Evolutionary conservation across 2,888 invertebrate species (phyloP), one percentile per base, ranked within the genome.

Genomic region (Lucinisca nassula): DNA sequence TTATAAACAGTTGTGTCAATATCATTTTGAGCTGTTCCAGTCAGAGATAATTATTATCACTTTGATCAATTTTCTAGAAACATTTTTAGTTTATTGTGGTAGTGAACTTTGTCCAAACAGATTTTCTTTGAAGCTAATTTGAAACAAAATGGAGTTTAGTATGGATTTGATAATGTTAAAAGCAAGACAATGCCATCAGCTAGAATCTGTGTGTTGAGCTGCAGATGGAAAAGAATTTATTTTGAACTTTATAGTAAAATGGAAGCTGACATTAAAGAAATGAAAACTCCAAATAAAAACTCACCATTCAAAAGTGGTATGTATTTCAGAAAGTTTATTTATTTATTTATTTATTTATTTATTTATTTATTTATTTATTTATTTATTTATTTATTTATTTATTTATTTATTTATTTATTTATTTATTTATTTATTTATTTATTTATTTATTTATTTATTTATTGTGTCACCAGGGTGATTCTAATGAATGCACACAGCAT

Each of bases 241-340:
- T 38, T 37, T 73, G 61, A 51, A 70, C 45, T 70, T 76, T 51
- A 40, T 37, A 51, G 32, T 77, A 85, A 77, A 58, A 85, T 85
- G 84, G 84, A 85, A 77, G 72, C 72, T n/a, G 67, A 67, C 35
- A 67, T 35, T 37, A 70, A 73, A 74, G 45, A 75, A 32, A 85
- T 85, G 85, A 85, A 85, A 82, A 74, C 85, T 49, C 82, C 80
- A 67, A 76, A 35, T 35, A 79, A 73, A 79, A 78, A 79, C 35
- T 74, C 78, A 79, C 85, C 78, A 37, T 73, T 58, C n/a, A 85
- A 82, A 81, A 81, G 75, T 80, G 85, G 85, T 85, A 85, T n/a
- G 78, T 61, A 76, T 51, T 27, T 21, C 32, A 51, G 0, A 51
- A 21, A 35, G 12, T 49, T 4, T 32, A 32, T 32, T 70, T 32